phyloP scores from a whole-genome alignment of 2,888 invertebrate species.

The Eupeodes luniger region DNA sequence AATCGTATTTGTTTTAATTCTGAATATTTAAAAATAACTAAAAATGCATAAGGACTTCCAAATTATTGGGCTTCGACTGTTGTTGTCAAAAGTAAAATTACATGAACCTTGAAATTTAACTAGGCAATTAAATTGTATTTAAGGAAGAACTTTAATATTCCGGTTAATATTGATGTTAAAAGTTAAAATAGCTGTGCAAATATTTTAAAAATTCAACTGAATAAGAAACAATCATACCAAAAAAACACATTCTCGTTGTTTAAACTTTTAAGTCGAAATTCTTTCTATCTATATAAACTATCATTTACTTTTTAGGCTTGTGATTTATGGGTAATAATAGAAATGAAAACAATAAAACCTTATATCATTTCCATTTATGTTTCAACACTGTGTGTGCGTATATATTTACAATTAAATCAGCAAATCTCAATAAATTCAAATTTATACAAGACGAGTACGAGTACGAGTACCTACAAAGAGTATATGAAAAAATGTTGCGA shows the following conservation, averaged over 20 bases:
- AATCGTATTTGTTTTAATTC: too few species aligned
- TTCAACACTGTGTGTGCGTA: neutral
- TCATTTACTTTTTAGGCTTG: neutral
- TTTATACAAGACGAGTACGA: slow-evolving; percentile 39
- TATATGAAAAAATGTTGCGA: slow-evolving; percentile 10
- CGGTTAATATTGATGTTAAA: too few species aligned
- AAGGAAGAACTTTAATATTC: too few species aligned
- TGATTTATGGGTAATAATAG: slow-evolving; percentile 11
- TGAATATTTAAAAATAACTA: too few species aligned
- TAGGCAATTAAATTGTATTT: too few species aligned
- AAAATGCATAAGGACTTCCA: too few species aligned
- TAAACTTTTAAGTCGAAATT: neutral
- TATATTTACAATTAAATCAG: neutral
- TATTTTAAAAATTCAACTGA: too few species aligned
- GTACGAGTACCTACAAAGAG: slow-evolving; percentile 18
- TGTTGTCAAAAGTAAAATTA: too few species aligned
- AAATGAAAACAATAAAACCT: neutral
- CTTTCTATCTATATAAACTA: neutral
- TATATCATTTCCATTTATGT: neutral
- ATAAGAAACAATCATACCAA: neutral
- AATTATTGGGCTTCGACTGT: too few species aligned
- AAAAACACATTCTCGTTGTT: neutral
- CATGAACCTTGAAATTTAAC: too few species aligned
- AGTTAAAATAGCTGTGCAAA: too few species aligned
- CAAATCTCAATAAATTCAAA: slow-evolving; percentile 18